phyloP scores from a whole-genome alignment of 2,113 vertebrate genomes.

The Zeus faber region DNA sequence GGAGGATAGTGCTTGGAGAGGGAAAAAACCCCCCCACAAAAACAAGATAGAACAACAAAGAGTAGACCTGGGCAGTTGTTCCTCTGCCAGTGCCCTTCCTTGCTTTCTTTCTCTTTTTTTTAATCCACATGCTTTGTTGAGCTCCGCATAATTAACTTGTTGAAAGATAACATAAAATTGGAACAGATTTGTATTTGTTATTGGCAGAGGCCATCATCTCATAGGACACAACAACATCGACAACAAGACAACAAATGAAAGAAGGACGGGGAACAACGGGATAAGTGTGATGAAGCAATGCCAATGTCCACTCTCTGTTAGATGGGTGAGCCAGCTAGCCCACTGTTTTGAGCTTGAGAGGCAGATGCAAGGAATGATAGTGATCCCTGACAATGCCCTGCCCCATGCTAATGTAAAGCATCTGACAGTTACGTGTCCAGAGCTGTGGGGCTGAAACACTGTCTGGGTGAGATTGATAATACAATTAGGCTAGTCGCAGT shows the following conservation, averaged over 20 bases:
- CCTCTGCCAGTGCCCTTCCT: conserved; percentile 35
- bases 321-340: conserved; percentile 18
- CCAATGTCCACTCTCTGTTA: conserved; percentile 17
- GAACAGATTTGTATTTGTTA: conserved; percentile 55
- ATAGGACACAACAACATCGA: neutral
- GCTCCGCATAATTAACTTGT: conserved; percentile 66
- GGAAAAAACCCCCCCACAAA: too few relatives aligned
- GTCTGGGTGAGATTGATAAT: conserved; percentile 77
- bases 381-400: conserved; percentile 39
- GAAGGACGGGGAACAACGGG: conserved; percentile 13
- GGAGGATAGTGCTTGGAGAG: conserved; percentile 22
- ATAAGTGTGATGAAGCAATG: too few relatives aligned
- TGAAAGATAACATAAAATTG: conserved; percentile 64
- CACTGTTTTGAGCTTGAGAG: conserved; percentile 34
- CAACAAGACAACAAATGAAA: conserved; percentile 1
- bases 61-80: conserved; percentile 51
- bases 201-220: conserved; percentile 30
- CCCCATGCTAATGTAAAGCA: conserved; percentile 45
- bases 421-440: conserved; percentile 63
- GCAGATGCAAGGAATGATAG: conserved; percentile 52
- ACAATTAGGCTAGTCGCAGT: conserved; percentile 73
- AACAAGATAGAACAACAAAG: conserved; percentile 57
- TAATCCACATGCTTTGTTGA: conserved; percentile 47
- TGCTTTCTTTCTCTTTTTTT: conserved; percentile 19
- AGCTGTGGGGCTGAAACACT: conserved; percentile 63